Percentiles rank a stretch among this genome's conserved stretches.
Evolutionary conservation across 2,797 vertebrate genomes (phyloP).

Genomic region (Liparis tanakae): DNA sequence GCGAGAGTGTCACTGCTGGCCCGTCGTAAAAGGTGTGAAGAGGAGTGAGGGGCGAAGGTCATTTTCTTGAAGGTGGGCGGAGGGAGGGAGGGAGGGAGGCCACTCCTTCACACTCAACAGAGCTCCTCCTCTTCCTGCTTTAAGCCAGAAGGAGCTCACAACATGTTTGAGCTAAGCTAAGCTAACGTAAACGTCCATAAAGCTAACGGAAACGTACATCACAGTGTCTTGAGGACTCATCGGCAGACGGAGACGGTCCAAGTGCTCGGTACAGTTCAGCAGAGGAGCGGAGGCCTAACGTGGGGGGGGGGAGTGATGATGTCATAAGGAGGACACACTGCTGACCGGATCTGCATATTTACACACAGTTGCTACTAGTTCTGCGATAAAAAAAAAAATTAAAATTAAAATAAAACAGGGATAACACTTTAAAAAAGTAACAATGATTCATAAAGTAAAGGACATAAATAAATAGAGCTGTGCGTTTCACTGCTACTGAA

Average conservation of each 20-base stretch:
- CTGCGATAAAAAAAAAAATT: slow-evolving; percentile 61
- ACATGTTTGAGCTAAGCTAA: slow-evolving; percentile 28
- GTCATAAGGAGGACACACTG: slow-evolving; percentile 45
- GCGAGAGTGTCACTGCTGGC: slow-evolving; percentile 44
- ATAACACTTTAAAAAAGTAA: slow-evolving; percentile 53
- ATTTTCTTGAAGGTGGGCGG: slow-evolving; percentile 35
- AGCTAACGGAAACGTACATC: slow-evolving; percentile 59
- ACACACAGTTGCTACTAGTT: slow-evolving; percentile 83
- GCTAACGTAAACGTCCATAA: slow-evolving; percentile 20
- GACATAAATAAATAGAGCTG: slow-evolving; percentile 81
- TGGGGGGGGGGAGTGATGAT: slow-evolving; percentile 11
- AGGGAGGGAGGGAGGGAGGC: slow-evolving; percentile 44
- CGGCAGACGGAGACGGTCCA: slow-evolving; percentile 33
- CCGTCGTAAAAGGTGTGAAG: slow-evolving; percentile 14
- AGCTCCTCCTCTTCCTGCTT: slow-evolving; percentile 47
- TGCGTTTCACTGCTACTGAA: slow-evolving; percentile 73
- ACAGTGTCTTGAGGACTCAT: slow-evolving; percentile 69
- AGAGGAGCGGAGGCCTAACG: slow-evolving; percentile 52
- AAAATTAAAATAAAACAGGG: slow-evolving; percentile 8
- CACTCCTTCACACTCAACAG: slow-evolving; percentile 49
- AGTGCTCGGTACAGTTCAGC: slow-evolving; percentile 57
- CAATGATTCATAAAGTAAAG: slow-evolving; percentile 68
- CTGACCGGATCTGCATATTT: slow-evolving; percentile 79
- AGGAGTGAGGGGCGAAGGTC: slow-evolving; percentile 14
- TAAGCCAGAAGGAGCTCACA: slow-evolving; percentile 28